phyloP scores from a whole-genome alignment of 2,797 vertebrate species.

The Vipera ursinii region DNA sequence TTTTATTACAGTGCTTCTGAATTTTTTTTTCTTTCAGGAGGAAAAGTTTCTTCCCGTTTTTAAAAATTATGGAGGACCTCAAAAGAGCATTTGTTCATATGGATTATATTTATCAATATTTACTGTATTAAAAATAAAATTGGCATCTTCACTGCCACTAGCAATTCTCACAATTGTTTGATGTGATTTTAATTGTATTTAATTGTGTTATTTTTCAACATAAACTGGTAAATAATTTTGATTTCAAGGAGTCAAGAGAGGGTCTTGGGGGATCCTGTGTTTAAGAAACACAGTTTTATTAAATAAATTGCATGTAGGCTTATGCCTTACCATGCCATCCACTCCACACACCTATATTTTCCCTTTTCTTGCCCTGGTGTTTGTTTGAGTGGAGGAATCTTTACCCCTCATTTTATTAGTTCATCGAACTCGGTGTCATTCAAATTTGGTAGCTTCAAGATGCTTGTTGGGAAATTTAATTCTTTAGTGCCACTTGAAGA shows the following conservation, averaged over 20 bases:
- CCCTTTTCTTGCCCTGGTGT: neutral
- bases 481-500: neutral
- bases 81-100: neutral
- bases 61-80: neutral
- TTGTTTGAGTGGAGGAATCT: neutral
- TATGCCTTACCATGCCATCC: neutral
- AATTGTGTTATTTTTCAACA: neutral
- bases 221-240: neutral
- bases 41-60: neutral
- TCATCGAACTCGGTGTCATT: neutral
- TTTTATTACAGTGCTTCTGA: neutral
- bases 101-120: neutral
- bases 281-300: neutral
- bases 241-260: neutral
- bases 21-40: neutral
- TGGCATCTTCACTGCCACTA: neutral
- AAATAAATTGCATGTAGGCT: neutral
- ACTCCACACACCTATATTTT: neutral
- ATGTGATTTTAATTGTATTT: neutral
- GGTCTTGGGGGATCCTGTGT: neutral
- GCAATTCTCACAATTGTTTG: neutral
- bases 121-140: neutral
- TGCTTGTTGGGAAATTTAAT: neutral
- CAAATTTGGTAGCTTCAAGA: neutral
- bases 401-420: too few species aligned